Percentiles rank a stretch among this genome's conserved stretches.
These are phyloP conservation scores for Mastacembelus armatus DNA, from an alignment of 2,797 vertebrate genomes.

Conservation along the genomic window DNA sequence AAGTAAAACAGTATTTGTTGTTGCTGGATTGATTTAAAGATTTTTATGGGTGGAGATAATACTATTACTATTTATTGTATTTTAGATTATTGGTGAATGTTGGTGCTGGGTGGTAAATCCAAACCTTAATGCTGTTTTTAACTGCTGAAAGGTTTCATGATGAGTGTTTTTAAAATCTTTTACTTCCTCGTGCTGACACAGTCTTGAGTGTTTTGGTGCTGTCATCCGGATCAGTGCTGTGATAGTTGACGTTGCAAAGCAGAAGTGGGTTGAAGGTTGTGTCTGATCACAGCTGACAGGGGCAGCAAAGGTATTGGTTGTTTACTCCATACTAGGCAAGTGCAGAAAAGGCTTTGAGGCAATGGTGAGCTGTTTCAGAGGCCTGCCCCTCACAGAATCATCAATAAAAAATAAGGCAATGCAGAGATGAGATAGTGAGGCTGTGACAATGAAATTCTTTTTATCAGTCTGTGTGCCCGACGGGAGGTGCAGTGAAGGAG, in stretches of 20 bases:
- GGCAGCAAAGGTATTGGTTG: conserved; percentile 35
- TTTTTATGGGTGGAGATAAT: conserved; percentile 42
- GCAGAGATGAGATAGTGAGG: conserved; percentile 32
- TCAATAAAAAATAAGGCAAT: conserved; percentile 74
- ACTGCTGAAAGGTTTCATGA: conserved; percentile 18
- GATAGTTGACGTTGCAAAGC: neutral
- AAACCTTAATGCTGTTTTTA: neutral
- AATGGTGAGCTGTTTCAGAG: conserved; percentile 13
- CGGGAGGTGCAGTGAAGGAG: conserved; percentile 13
- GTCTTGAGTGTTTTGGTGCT: neutral
- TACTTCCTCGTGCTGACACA: neutral
- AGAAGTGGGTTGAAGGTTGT: conserved; percentile 26
- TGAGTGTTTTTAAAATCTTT: conserved; percentile 22
- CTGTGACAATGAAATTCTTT: conserved; percentile 55
- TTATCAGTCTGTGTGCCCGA: conserved; percentile 38
- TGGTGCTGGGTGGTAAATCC: neutral
- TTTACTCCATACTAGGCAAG: conserved; percentile 25
- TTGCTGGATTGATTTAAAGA: conserved; percentile 27
- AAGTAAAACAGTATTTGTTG: conserved; percentile 1
- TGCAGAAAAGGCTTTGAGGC: conserved; percentile 22
- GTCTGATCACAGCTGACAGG: conserved; percentile 28
- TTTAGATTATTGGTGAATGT: neutral
- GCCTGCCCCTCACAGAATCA: conserved; percentile 22
- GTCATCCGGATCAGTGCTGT: conserved; percentile 2
- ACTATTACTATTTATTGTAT: neutral